Base-by-base conservation (phyloP, 2,113 vertebrate genomes). In the Melanocharis versteri region DNA sequence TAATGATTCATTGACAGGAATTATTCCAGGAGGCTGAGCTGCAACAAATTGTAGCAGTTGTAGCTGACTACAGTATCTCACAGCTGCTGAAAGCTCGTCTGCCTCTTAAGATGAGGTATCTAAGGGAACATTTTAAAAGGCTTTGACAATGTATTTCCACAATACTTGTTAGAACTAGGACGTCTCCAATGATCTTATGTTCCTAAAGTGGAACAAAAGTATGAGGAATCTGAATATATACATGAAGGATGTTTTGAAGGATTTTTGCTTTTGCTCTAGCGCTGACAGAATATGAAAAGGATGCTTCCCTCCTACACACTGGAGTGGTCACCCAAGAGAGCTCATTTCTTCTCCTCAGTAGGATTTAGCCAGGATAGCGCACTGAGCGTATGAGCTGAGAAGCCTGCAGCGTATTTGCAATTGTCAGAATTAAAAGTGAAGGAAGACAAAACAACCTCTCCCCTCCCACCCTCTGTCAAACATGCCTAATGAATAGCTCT, bases 401-500 rank as follows among this genome's bases (percentile, higher is more conserved):
- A 97, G 97, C 93, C 96, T 95, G 95, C 89, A 96, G 97, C 26
- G 44, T 93, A 93, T 97, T 95, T 96, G 94, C 92, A 94, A 97
- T 97, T 97, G 95, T 97, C 97, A 97, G 95, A 97, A 97, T 96
- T 94, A 96, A 97, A 96, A 97, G 93, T 96, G 96, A 97, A 93
- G 92, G 91, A 96, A 93, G 93, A 96, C 95, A 93, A 97, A 97
- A 97, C 93, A 95, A 97, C 93, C 94, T 97, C 93, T 90, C 96
- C 95, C 94, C 93, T 96, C 94, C 93, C 90, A 96, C 94, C 93
- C 95, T 94, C 96, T 95, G 96, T 96, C 90, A 97, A 96, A 97
- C 93, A 94, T 54, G 88, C 92, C 92, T 97, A 96, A 95, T 97
- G 97, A 97, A 94, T 58, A 94, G 92, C 90, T 95, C 76, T 53